These are phyloP conservation scores for Nephotettix cincticeps DNA, from an alignment of 1,140 invertebrate genomes.

Conservation along the genomic window DNA sequence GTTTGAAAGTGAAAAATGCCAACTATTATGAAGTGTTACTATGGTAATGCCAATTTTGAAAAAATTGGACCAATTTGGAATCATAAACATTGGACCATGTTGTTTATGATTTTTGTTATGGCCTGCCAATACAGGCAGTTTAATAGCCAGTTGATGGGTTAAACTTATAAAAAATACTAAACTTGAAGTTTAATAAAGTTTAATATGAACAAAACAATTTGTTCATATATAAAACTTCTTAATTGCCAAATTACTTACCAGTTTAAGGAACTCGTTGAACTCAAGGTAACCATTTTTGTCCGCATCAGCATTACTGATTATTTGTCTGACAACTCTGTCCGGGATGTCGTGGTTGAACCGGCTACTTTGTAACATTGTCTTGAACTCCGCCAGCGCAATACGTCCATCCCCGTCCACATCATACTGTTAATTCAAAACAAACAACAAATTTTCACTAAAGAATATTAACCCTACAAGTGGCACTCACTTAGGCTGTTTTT, in stretches of 20 bases:
- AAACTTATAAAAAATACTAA: too few relatives aligned
- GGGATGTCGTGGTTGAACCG: conserved; percentile 70
- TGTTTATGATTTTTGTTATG: too few relatives aligned
- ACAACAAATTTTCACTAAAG: neutral
- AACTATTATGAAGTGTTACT: too few relatives aligned
- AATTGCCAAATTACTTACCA: conserved; percentile 67
- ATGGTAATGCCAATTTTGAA: too few relatives aligned
- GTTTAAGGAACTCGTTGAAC: conserved; percentile 75
- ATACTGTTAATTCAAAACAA: conserved; percentile 58
- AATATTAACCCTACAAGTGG: neutral
- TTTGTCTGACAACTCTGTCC: conserved; percentile 64
- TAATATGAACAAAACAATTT: too few relatives aligned
- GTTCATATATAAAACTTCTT: too few relatives aligned
- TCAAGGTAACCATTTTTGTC: conserved; percentile 72
- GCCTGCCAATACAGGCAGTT: too few relatives aligned
- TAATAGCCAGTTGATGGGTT: too few relatives aligned
- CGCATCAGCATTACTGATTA: conserved; percentile 67
- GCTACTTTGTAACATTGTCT: conserved; percentile 58
- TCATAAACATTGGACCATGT: too few relatives aligned
- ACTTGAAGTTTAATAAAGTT: too few relatives aligned
- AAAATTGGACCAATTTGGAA: too few relatives aligned
- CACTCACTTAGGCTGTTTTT: neutral
- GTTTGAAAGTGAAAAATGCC: too few relatives aligned
- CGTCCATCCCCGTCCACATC: conserved; percentile 71
- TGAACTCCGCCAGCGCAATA: conserved; percentile 69